Evolutionary conservation across 2,888 invertebrate species (phyloP).

Genomic region (Elegia similella): DNA sequence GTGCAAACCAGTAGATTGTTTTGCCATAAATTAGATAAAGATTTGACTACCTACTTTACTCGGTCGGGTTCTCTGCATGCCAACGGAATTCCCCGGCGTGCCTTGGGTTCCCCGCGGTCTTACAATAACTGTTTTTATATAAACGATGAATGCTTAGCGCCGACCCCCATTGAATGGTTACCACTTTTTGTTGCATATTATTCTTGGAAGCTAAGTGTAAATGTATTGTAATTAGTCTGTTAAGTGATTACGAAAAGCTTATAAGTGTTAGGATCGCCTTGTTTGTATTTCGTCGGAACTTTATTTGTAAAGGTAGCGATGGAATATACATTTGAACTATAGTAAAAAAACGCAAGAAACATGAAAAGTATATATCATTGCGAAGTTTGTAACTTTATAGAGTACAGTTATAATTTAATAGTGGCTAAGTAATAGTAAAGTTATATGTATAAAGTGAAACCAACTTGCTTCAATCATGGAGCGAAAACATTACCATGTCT

Average conservation of each 20-base stretch:
- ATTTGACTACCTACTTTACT: conserved; percentile 2
- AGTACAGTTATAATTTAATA: too few relatives aligned
- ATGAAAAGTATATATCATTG: too few relatives aligned
- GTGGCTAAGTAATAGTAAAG: too few relatives aligned
- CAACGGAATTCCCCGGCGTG: conserved; percentile 49
- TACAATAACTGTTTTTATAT: conserved; percentile 53
- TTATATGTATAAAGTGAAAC: too few relatives aligned
- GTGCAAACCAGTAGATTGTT: not conserved
- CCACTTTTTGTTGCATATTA: conserved; percentile 10
- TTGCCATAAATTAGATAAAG: not conserved
- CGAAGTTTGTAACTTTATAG: too few relatives aligned
- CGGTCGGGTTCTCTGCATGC: conserved; percentile 22
- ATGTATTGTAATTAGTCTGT: not conserved
- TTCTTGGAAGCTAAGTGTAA: conserved; percentile 4
- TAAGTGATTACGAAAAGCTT: not conserved
- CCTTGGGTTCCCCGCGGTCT: conserved; percentile 38
- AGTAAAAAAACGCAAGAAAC: not conserved
- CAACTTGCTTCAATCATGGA: too few relatives aligned
- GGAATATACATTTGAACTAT: not conserved
- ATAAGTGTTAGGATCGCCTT: not conserved
- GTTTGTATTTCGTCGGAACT: not conserved
- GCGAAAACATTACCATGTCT: too few relatives aligned
- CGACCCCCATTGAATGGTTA: conserved; percentile 7
- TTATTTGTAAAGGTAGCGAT: not conserved
- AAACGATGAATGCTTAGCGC: conserved; percentile 43